Conservation (phyloP, 2,797 vertebrate genomes). For the Nasua narica region DNA sequence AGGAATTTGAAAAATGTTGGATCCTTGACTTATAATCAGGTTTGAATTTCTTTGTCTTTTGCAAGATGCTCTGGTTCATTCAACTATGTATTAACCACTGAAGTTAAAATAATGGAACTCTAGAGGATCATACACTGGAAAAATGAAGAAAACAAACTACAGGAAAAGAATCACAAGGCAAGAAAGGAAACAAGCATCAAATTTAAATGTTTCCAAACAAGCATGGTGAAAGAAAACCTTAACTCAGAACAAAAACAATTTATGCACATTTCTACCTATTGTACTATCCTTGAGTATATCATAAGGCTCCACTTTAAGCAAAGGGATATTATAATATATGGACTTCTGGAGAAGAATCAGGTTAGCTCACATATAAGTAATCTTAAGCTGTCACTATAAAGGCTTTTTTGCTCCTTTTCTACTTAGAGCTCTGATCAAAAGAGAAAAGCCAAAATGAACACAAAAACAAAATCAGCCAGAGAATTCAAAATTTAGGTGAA, state of each 20-base stretch:
- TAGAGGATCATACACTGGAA: not conserved
- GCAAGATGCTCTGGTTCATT: conserved; percentile 17
- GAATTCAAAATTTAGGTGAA: not conserved
- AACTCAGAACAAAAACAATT: not conserved
- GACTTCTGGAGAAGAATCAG: not conserved
- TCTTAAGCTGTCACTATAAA: not conserved
- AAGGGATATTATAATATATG: not conserved
- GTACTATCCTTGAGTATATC: not conserved
- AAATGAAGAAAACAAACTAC: not conserved
- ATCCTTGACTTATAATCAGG: conserved; percentile 15
- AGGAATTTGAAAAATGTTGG: conserved; percentile 3
- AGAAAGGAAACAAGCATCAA: not conserved
- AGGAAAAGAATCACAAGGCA: not conserved
- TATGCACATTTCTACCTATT: not conserved
- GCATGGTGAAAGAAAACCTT: not conserved
- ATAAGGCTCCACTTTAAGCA: not conserved
- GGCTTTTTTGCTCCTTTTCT: not conserved
- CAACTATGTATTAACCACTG: not conserved
- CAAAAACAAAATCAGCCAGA: not conserved
- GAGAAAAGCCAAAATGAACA: not conserved
- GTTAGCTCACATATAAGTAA: not conserved
- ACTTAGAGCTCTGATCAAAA: not conserved
- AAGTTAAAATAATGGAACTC: conserved; percentile 36
- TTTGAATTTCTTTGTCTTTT: conserved; percentile 6
- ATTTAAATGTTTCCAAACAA: conserved; percentile 26